Percentiles rank a stretch among this genome's conserved stretches.
phyloP scores from a whole-genome alignment of 1,140 invertebrate species.

The Leptonema lineaticorne region DNA sequence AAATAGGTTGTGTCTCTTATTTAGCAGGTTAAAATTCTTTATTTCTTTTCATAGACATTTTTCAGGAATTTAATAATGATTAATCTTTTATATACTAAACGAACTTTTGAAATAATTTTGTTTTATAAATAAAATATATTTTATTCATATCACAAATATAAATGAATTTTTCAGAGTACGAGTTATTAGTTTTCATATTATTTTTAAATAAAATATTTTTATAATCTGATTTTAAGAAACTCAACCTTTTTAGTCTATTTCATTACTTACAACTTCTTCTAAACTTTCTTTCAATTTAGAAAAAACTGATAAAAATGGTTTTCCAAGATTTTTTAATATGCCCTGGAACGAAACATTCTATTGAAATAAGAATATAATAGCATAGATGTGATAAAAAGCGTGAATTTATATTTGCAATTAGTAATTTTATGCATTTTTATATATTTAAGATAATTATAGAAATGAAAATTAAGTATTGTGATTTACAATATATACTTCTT shows the following conservation, averaged over 20 bases:
- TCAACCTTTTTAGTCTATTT: background rate
- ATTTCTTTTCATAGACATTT: background rate
- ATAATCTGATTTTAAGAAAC: background rate
- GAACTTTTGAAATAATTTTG: background rate
- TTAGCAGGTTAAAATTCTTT: background rate
- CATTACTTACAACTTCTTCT: background rate
- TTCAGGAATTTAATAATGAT: background rate
- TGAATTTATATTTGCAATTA: background rate
- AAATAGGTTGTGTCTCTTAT: background rate
- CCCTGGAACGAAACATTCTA: too few relatives aligned
- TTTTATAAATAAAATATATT: background rate
- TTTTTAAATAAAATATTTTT: background rate
- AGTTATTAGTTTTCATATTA: background rate
- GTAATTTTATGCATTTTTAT: background rate
- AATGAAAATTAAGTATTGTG: background rate
- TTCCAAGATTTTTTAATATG: background rate
- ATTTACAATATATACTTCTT: background rate
- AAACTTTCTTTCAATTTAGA: background rate
- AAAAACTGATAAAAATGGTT: background rate
- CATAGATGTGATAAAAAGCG: background rate
- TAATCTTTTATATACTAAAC: background rate
- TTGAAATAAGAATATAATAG: background rate
- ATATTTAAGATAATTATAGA: background rate
- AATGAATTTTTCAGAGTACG: too few relatives aligned
- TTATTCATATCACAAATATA: too few relatives aligned